Conservation (phyloP, 2,797 vertebrate genomes). For the Syngnathus rostellatus region DNA sequence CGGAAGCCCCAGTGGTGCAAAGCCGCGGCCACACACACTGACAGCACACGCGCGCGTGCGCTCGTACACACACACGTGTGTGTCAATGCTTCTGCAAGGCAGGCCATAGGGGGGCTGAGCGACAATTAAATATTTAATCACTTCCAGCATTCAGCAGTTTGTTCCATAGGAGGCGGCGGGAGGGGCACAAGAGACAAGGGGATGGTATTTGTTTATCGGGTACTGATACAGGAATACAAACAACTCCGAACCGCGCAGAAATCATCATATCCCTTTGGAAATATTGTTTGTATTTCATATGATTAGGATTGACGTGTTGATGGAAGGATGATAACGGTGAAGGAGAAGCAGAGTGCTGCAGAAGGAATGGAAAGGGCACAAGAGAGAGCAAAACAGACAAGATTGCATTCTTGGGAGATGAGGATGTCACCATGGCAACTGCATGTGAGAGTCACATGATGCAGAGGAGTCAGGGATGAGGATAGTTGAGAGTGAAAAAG, state of each 20-base stretch:
- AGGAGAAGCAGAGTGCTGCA: conserved; percentile 24
- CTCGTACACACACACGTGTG: conserved; percentile 8
- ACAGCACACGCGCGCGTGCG: not conserved
- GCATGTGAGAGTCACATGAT: conserved; percentile 72
- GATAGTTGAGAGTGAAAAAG: conserved; percentile 31
- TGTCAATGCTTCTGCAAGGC: conserved; percentile 44
- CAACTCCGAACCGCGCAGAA: not conserved
- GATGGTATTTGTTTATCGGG: conserved; percentile 2
- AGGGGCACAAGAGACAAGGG: conserved; percentile 19
- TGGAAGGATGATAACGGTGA: conserved; percentile 12
- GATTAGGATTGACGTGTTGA: not conserved
- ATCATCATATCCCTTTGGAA: not conserved
- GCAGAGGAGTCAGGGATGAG: conserved; percentile 51
- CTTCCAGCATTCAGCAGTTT: conserved; percentile 67
- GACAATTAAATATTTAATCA: conserved; percentile 74
- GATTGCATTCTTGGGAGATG: conserved; percentile 54
- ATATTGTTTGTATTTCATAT: not conserved
- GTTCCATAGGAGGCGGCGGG: conserved; percentile 34
- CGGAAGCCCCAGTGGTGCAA: conserved; percentile 24
- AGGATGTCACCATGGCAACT: conserved; percentile 71
- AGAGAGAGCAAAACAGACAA: conserved; percentile 27
- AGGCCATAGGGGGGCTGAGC: conserved; percentile 60
- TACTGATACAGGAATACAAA: not conserved
- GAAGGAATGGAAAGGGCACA: conserved; percentile 19
- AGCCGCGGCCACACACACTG: conserved; percentile 12